Conservation (phyloP, 2,113 vertebrate species). For the Gulo gulo region DNA sequence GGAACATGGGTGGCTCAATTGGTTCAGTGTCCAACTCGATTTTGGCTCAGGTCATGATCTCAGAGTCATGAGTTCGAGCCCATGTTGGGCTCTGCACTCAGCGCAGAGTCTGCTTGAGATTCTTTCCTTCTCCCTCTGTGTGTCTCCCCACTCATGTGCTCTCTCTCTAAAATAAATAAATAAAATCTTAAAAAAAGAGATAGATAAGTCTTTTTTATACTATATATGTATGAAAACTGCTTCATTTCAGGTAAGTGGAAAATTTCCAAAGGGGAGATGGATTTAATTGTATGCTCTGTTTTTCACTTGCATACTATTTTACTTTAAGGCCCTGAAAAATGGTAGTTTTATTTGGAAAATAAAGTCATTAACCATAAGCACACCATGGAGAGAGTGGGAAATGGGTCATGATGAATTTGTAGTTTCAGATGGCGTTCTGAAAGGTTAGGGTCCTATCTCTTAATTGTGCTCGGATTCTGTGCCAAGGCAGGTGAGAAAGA, state of each 20-base stretch:
- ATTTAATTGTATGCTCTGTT: background rate
- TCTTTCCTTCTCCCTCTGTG: background rate
- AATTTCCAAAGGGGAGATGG: background rate
- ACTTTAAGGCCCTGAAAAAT: background rate
- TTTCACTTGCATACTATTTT: slow-evolving; percentile 15
- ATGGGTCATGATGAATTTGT: background rate
- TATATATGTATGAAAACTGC: background rate
- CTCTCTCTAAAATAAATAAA: background rate
- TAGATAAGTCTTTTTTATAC: background rate
- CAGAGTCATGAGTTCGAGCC: background rate
- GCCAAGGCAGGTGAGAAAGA: background rate
- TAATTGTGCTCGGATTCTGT: background rate
- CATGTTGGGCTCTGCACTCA: background rate
- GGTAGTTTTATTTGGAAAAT: background rate
- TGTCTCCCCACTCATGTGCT: background rate
- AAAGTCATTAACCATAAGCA: background rate
- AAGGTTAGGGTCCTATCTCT: background rate
- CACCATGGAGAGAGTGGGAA: background rate
- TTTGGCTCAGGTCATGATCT: background rate
- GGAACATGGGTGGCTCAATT: background rate
- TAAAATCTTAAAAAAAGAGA: background rate
- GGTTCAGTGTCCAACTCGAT: background rate
- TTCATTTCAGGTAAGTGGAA: background rate
- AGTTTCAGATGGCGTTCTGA: background rate
- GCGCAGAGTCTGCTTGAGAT: background rate